Percentiles rank a stretch among this genome's conserved stretches.
phyloP scores from a whole-genome alignment of 2,113 vertebrate species.

The Daboia siamensis region DNA sequence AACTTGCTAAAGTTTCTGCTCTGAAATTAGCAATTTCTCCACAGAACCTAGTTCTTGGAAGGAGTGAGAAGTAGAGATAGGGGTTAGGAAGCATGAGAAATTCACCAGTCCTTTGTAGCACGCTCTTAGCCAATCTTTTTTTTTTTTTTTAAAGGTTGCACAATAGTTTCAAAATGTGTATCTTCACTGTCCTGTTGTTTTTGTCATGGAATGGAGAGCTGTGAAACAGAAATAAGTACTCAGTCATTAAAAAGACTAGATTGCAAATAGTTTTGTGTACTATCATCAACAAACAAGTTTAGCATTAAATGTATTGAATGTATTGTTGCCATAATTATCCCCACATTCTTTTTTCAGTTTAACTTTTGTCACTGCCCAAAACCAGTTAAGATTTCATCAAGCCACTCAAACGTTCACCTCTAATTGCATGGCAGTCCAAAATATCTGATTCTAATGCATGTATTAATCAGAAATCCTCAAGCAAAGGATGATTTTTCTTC shows the following conservation, averaged over 20 bases:
- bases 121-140: conserved; percentile 16
- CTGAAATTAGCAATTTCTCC: conserved; percentile 24
- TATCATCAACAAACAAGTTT: conserved; percentile 16
- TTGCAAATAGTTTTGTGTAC: conserved; percentile 8
- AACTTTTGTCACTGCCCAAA: neutral
- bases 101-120: conserved; percentile 17
- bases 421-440: conserved; percentile 4
- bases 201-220: conserved; percentile 66
- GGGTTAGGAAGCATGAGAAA: conserved; percentile 8
- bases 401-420: conserved; percentile 46
- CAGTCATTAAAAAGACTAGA: conserved; percentile 27
- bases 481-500: conserved; percentile 56
- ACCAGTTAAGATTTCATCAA: conserved; percentile 17
- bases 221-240: conserved; percentile 50
- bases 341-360: neutral
- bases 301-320: neutral
- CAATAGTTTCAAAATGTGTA: conserved; percentile 40
- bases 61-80: neutral
- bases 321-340: conserved; percentile 18
- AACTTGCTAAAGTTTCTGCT: conserved; percentile 40
- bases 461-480: conserved; percentile 38
- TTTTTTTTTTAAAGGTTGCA: conserved; percentile 6
- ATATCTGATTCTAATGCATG: conserved; percentile 49
- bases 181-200: conserved; percentile 55
- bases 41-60: conserved; percentile 11